Percentiles rank a stretch among this genome's conserved stretches.
These are phyloP conservation scores for Choreutis nemorana DNA, from an alignment of 2,888 invertebrate genomes.

Conservation along the genomic window DNA sequence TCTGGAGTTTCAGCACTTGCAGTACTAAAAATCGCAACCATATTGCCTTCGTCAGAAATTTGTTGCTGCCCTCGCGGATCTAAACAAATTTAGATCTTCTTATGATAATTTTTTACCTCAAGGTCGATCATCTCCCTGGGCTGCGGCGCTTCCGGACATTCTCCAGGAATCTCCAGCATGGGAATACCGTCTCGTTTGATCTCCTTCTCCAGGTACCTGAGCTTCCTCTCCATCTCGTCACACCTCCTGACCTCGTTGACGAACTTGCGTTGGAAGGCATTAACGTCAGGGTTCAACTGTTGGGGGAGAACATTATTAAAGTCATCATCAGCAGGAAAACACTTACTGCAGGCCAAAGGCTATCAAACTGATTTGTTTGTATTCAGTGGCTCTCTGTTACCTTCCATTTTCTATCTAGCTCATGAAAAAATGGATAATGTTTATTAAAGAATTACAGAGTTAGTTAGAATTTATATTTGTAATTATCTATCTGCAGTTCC, in stretches of 20 bases:
- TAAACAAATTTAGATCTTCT: no score
- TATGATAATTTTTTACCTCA: no score
- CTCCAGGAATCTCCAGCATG: conserved; percentile 95
- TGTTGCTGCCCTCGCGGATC: no score
- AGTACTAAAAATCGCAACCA: no score
- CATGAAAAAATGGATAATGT: no score
- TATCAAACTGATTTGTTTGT: conserved; percentile 8
- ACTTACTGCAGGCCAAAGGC: conserved; percentile 5
- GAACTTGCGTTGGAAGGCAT: conserved; percentile 98
- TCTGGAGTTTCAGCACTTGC: no score
- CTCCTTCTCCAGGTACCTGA: conserved; percentile 96
- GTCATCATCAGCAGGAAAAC: conserved; percentile 6
- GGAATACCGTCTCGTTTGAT: conserved; percentile 96
- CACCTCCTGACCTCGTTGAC: conserved; percentile 97
- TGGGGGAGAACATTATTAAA: conserved; percentile 6
- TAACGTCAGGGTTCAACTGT: conserved; percentile 95
- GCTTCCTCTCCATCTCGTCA: conserved; percentile 98
- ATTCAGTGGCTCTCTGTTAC: conserved; percentile 8
- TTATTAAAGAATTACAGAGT: no score
- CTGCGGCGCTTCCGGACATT: conserved; percentile 99
- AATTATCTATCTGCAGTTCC: no score
- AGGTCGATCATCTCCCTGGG: conserved; percentile 99
- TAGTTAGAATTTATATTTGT: no score
- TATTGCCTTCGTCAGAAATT: no score
- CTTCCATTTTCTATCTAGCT: no score